phyloP scores from a whole-genome alignment of 2,888 invertebrate genomes.

The Polydrusus cervinus region DNA sequence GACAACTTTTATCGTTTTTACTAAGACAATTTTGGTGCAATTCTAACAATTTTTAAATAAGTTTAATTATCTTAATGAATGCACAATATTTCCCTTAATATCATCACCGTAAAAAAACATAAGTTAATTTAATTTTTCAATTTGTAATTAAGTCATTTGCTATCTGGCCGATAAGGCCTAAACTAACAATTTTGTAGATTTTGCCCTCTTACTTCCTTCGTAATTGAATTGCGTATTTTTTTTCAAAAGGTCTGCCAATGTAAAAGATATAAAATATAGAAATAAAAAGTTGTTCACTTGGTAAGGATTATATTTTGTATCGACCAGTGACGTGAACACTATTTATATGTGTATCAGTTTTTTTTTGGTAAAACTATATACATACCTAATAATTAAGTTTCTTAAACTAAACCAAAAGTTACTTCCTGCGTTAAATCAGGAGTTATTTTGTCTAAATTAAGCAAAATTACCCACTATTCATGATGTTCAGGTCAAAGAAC shows the following conservation, averaged over 20 bases:
- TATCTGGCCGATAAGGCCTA: conserved; percentile 22
- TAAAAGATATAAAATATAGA: no score
- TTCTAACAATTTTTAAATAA: background rate
- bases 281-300: no score
- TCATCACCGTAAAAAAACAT: background rate
- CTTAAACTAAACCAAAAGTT: background rate
- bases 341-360: background rate
- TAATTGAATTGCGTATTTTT: conserved; percentile 26
- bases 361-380: background rate
- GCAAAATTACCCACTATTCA: conserved; percentile 10
- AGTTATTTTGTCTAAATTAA: conserved; percentile 18
- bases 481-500: conserved; percentile 10
- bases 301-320: no score
- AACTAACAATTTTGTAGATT: conserved; percentile 29
- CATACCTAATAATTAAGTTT: background rate
- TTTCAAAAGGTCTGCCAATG: background rate
- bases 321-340: no score
- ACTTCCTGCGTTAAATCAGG: background rate
- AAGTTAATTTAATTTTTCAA: conserved; percentile 15
- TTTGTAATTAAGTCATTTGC: conserved; percentile 4
- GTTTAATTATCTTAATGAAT: background rate
- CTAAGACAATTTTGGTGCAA: background rate
- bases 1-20: conserved; percentile 8
- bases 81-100: background rate
- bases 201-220: conserved; percentile 22